Conservation (phyloP, 2,888 invertebrate genomes). For the Endotricha flammealis region DNA sequence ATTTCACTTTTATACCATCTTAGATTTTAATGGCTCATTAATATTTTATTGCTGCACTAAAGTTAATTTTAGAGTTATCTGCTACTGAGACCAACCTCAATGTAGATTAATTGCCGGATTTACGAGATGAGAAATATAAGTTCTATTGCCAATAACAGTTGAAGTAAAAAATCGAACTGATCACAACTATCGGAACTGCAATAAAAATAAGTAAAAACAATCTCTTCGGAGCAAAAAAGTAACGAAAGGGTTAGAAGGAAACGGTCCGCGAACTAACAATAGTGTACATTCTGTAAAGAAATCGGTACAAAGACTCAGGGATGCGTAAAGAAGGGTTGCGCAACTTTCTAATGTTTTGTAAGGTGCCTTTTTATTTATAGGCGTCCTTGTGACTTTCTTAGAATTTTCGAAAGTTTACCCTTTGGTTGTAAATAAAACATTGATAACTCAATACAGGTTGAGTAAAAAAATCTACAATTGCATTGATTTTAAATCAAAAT, state of each 20-base stretch:
- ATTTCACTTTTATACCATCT: constrained; percentile 75
- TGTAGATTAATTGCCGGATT: constrained; percentile 50
- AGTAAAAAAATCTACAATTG: not conserved
- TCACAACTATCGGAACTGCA: constrained; percentile 28
- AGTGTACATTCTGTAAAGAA: constrained; percentile 57
- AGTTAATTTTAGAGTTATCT: constrained; percentile 72
- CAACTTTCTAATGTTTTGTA: constrained; percentile 76
- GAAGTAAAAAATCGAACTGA: constrained; percentile 14
- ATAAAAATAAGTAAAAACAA: constrained; percentile 51
- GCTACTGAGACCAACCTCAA: constrained; percentile 64
- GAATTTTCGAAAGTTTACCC: constrained; percentile 69
- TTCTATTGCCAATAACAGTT: constrained; percentile 18
- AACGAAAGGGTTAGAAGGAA: constrained; percentile 71
- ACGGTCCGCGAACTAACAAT: constrained; percentile 58
- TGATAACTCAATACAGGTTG: constrained; percentile 16
- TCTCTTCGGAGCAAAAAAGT: constrained; percentile 51
- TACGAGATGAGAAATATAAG: constrained; percentile 24
- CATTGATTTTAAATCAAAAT: too few relatives aligned
- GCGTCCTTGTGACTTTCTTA: constrained; percentile 46
- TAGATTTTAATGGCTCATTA: constrained; percentile 74
- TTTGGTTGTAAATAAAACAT: constrained; percentile 34
- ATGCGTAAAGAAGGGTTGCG: constrained; percentile 71
- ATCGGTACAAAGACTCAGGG: constrained; percentile 55
- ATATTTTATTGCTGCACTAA: constrained; percentile 69
- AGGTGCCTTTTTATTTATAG: constrained; percentile 55